Conservation (phyloP, 2,797 vertebrate species). For the Anguilla marmorata region DNA sequence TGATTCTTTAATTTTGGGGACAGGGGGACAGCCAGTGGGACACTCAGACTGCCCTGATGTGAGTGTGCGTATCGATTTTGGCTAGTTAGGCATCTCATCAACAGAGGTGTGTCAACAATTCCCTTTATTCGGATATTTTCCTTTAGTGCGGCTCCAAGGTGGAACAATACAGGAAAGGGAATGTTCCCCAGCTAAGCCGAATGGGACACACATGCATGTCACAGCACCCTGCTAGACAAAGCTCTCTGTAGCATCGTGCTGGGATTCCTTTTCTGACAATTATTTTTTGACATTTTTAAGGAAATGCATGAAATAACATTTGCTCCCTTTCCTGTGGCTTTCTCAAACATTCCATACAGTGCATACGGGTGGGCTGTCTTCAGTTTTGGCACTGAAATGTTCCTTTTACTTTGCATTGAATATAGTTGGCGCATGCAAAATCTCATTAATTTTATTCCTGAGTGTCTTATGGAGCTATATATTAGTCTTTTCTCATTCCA, state of each 20-base stretch:
- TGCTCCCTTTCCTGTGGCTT: not conserved
- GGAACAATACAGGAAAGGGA: not conserved
- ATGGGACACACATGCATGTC: not conserved
- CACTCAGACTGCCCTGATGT: slow-evolving; percentile 12
- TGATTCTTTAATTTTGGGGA: not conserved
- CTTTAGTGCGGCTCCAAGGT: slow-evolving; percentile 28
- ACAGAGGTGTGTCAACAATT: slow-evolving; percentile 28
- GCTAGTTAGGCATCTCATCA: slow-evolving; percentile 12
- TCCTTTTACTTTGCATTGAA: not conserved
- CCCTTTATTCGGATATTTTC: slow-evolving; percentile 38
- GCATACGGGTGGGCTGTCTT: not conserved
- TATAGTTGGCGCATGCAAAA: not conserved
- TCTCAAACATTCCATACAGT: not conserved
- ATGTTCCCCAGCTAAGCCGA: not conserved
- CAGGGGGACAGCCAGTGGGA: slow-evolving; percentile 30
- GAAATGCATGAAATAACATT: slow-evolving; percentile 2
- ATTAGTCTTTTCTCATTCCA: not conserved
- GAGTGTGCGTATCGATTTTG: slow-evolving; percentile 27
- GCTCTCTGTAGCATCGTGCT: not conserved
- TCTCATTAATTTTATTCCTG: too few relatives aligned
- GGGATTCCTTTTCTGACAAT: not conserved
- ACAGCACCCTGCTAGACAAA: not conserved
- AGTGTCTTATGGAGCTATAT: too few relatives aligned
- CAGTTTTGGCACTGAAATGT: not conserved
- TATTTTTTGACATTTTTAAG: not conserved